phyloP scores from a whole-genome alignment of 1,140 invertebrate species.

The Triops longicaudatus region DNA sequence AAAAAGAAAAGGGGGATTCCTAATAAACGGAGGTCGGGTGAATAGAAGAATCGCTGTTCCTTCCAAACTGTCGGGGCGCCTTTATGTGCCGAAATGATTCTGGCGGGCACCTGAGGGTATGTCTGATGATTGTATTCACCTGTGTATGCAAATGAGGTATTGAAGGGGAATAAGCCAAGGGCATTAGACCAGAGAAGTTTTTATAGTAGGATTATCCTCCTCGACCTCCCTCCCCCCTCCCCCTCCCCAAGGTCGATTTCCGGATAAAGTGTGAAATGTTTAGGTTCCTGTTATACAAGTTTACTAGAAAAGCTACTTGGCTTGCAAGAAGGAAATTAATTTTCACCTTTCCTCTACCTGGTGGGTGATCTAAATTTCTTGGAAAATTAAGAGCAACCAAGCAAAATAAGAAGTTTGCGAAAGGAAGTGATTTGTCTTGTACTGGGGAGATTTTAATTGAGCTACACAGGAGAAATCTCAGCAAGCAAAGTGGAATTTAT shows the following conservation, averaged over 20 bases:
- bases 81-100: not conserved
- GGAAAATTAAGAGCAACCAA: no score
- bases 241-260: not conserved
- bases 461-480: no score
- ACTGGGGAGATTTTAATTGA: no score
- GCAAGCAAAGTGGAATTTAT: no score
- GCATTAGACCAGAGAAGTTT: not conserved
- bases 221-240: not conserved
- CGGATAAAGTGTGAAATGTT: not conserved
- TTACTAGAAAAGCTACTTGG: no score
- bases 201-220: not conserved
- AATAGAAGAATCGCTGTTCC: not conserved
- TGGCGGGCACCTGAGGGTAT: not conserved
- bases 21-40: not conserved
- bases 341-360: no score
- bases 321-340: no score
- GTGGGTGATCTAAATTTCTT: no score
- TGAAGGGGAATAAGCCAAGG: not conserved
- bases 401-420: no score
- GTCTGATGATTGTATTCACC: conserved; percentile 11
- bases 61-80: not conserved
- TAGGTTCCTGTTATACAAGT: no score
- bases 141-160: conserved; percentile 8
- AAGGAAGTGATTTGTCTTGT: no score
- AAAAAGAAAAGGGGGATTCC: not conserved